These are phyloP conservation scores for Phaethon lepturus DNA, from an alignment of 2,113 vertebrate species.

Conservation along the genomic window DNA sequence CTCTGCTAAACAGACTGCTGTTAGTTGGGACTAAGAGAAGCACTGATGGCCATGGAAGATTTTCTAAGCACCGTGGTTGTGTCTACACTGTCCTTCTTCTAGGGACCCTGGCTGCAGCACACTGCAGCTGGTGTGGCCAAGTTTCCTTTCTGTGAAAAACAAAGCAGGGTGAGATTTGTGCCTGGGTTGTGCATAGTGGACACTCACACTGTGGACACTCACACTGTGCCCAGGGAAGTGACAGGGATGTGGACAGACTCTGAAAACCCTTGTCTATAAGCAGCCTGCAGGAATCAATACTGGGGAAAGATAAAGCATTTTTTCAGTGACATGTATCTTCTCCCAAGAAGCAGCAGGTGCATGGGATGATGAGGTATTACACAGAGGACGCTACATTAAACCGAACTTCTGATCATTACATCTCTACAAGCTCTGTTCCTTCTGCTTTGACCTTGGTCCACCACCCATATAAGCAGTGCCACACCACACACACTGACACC, in stretches of 20 bases:
- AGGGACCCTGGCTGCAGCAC: not conserved
- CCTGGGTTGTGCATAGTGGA: accelerated
- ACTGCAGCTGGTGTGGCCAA: not conserved
- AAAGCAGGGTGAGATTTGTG: not conserved
- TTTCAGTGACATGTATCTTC: not conserved
- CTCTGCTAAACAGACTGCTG: not conserved
- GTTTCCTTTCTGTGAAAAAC: not conserved
- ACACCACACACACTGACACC: not conserved
- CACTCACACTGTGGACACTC: not conserved
- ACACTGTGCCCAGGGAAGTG: too few relatives aligned
- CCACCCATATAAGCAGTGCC: not conserved
- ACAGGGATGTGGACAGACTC: not conserved
- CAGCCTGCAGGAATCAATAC: not conserved
- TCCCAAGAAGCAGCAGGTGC: not conserved
- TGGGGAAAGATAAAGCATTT: not conserved
- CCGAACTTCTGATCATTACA: accelerated
- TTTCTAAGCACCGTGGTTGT: not conserved
- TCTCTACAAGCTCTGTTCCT: not conserved
- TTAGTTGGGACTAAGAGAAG: not conserved
- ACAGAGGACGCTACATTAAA: accelerated
- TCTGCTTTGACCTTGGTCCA: not conserved
- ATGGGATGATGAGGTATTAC: not conserved
- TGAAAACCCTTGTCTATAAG: not conserved
- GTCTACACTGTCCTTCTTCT: not conserved
- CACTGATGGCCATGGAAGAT: not conserved